Percentiles rank a stretch among this genome's conserved stretches.
Evolutionary conservation across 2,113 vertebrate species (phyloP).

Genomic region (Beaufortia kweichowensis): DNA sequence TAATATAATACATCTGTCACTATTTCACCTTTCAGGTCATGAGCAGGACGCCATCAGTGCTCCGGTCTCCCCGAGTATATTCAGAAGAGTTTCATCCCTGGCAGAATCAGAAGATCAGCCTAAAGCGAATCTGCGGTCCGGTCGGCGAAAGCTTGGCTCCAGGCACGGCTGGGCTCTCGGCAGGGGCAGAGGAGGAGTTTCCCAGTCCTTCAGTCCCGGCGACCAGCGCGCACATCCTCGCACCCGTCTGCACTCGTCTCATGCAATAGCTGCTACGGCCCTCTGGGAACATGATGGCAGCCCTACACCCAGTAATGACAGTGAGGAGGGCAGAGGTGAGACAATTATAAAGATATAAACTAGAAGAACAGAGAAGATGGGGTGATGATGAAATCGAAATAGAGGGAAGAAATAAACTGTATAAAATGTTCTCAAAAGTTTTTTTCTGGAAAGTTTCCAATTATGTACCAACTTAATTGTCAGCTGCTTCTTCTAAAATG

Average conservation of each 20-base stretch:
- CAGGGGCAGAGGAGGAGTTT: constrained; percentile 56
- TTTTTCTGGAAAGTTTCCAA: no score
- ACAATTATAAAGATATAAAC: neutral
- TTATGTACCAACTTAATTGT: no score
- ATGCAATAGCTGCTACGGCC: neutral
- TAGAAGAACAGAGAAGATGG: neutral
- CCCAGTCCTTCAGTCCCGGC: constrained; percentile 75
- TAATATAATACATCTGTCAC: neutral
- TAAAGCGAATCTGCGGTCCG: constrained; percentile 43
- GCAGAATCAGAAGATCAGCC: constrained; percentile 60
- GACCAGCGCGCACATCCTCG: constrained; percentile 66
- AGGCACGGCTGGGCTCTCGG: constrained; percentile 75
- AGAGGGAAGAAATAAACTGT: neutral
- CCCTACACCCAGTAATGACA: constrained; percentile 55
- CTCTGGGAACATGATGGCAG: constrained; percentile 68
- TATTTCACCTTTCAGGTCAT: constrained; percentile 28
- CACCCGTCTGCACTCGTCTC: constrained; percentile 55
- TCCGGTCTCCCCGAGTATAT: constrained; percentile 67
- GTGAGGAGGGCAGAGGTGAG: constrained; percentile 47
- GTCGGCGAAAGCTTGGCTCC: constrained; percentile 74
- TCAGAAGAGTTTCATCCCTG: constrained; percentile 60
- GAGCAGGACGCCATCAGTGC: constrained; percentile 67
- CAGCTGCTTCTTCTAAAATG: no score
- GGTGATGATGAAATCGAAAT: neutral
- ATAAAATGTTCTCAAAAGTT: neutral